A percentile compares a stretch with the other conserved stretches of the same genome.
Evolutionary conservation across 2,113 vertebrate genomes (phyloP).

Genomic region (Istiophorus platypterus): DNA sequence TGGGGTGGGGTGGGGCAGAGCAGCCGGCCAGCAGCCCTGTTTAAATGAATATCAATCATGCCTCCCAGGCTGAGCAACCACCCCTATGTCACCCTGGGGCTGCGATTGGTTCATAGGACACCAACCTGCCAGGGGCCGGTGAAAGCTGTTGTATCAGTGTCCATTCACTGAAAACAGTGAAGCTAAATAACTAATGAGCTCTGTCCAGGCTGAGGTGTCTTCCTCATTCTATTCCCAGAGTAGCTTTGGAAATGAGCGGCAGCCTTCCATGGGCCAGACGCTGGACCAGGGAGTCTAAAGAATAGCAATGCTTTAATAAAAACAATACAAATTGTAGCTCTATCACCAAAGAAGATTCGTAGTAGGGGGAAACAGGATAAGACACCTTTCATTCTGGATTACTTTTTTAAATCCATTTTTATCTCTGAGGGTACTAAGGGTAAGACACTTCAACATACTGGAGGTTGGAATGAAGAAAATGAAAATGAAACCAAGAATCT

Average conservation of each 20-base stretch:
- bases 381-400: conserved; percentile 32
- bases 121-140: conserved; percentile 53
- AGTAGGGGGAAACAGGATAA: background rate
- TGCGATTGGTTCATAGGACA: conserved; percentile 64
- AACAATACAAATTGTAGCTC: conserved; percentile 9
- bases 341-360: conserved; percentile 47
- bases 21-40: conserved; percentile 30
- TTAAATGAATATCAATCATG: conserved; percentile 69
- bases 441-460: conserved; percentile 35
- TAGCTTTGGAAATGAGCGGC: conserved; percentile 75
- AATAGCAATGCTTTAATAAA: conserved; percentile 66
- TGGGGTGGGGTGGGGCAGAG: conserved; percentile 11
- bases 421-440: conserved; percentile 15
- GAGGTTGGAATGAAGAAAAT: conserved; percentile 48
- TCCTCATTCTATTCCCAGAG: conserved; percentile 43
- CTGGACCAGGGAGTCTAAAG: conserved; percentile 45
- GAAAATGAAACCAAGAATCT: conserved; percentile 77
- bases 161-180: conserved; percentile 74
- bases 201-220: conserved; percentile 51
- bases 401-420: conserved; percentile 16
- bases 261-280: conserved; percentile 51
- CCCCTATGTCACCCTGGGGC: background rate
- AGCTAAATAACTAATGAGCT: conserved; percentile 75
- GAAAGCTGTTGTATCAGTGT: conserved; percentile 48
- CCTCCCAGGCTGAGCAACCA: conserved; percentile 30